Evolutionary conservation across 1,140 invertebrate genomes (phyloP), one percentile per base, ranked within the genome.

Genomic region (Tetramorium parvispinum): DNA sequence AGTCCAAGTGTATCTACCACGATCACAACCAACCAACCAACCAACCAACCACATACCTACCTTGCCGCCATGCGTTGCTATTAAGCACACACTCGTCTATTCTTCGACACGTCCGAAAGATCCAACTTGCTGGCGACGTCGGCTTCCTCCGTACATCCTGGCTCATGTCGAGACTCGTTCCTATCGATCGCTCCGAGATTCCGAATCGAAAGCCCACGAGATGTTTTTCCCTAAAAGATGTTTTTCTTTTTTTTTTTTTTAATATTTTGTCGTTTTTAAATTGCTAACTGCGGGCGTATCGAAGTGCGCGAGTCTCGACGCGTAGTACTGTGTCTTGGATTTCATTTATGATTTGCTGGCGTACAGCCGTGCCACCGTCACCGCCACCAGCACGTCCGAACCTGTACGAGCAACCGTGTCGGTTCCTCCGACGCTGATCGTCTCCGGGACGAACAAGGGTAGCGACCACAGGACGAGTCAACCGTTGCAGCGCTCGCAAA

Each of bases 321-420:
- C 89, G 91, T 91, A 91, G 93, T 94, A 91, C 92, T 87, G 93
- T 94, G 93, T 94, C 53, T 94, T 93, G 66, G 79, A 85, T 92
- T 94, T 95, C 76, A 93, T 93, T 93, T 94, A 93, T 94, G 77
- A 95, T 94, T 95, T 95, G 94, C 94, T 94, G 93, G 89, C 93
- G 89, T 93, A 92, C 91, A 95, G 95, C 90, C 95, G 94, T 88
- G 91, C 92, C 75, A 79, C 32, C 61, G 46, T 90, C 53, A 93
- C 93, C n/a, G 93, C 92, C 11, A 78, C 43, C 10, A 66, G 89
- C 49, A 93, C 94, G 57, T 92, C 93, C 57, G 93, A 94, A 89
- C 91, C 92, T 57, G 85, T 87, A 75, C 91, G 94, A 88, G 92
- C 93, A 91, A 91, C 90, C 65, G 89, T 92, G 43, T 92, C 94